phyloP scores from a whole-genome alignment of 2,888 invertebrate genomes.

The Cetonia aurata region DNA sequence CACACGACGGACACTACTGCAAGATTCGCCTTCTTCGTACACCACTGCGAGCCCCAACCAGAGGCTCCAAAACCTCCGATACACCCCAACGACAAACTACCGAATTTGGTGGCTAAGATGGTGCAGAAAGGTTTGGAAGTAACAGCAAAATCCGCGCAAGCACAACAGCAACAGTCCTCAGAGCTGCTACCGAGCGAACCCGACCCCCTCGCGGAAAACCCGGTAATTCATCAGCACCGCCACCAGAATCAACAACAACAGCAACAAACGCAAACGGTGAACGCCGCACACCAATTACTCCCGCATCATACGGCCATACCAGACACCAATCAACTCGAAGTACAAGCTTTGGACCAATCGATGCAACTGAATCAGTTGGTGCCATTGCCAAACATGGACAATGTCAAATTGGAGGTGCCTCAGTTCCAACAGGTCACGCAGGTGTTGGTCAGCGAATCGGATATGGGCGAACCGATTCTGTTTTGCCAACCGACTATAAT shows the following conservation, averaged over 20 bases:
- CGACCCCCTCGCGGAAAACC: neutral
- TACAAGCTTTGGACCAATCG: constrained; percentile 56
- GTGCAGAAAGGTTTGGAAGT: constrained; percentile 60
- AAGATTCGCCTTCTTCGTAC: constrained; percentile 62
- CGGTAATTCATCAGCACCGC: neutral
- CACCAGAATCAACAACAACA: neutral
- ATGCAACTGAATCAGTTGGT: constrained; percentile 53
- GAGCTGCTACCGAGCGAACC: neutral
- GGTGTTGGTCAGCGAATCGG: constrained; percentile 58
- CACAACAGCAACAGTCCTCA: neutral
- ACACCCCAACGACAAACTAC: constrained; percentile 59
- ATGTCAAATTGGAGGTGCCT: constrained; percentile 57
- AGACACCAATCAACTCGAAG: constrained; percentile 25
- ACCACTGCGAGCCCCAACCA: constrained; percentile 61
- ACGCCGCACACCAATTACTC: neutral
- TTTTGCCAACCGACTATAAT: constrained; percentile 62
- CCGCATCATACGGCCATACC: constrained; percentile 10
- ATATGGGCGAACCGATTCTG: constrained; percentile 59
- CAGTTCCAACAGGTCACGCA: constrained; percentile 57
- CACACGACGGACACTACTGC: constrained; percentile 59
- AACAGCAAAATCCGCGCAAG: constrained; percentile 52
- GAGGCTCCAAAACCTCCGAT: constrained; percentile 58
- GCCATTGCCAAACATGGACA: constrained; percentile 57
- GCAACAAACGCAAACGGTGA: too few species aligned
- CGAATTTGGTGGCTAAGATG: constrained; percentile 61